Evolutionary conservation across 1,140 invertebrate species (phyloP), one percentile per base, ranked within the genome.

Genomic region (Penaeus chinensis): DNA sequence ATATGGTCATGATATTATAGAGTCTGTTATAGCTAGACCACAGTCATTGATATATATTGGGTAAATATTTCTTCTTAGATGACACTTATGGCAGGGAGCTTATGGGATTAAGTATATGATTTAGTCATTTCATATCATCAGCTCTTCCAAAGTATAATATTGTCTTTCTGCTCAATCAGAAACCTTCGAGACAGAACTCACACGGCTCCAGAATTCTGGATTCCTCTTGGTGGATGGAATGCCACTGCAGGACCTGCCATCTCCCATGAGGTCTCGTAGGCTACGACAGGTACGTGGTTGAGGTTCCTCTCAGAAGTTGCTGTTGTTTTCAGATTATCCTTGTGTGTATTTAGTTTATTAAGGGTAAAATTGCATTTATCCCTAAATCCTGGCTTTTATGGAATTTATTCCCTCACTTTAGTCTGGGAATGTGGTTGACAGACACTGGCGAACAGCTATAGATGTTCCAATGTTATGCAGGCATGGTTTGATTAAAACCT

Each of bases 141-240:
- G 11, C 37, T 27, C 13, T 37, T 8, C 13, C 24, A 47, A 79
- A 24, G 2, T 62, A n/a, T n/a, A 11, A 61, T 24, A 66, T 62
- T 22, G 65, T 81, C 60, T 87, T 54, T 61, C 83, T 69, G 10
- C 47, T 79, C 10, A 27, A 10, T 27, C 84, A 90, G 90, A 90
- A 87, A 87, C 85, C 27, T 90, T 90, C 65, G 90, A 90, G 88
- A 81, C 60, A 13, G 85, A 90, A 65, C 77, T 90, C 65, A 76
- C 63, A 20, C 88, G 88, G 2, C 77, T 90, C 8, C 90, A 89
- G 62, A 83, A 89, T 76, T 84, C 88, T 24, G 90, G 90, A 18
- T 90, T 90, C 82, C 20, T 84, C 32, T 80, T 90, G 27, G 69
- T 89, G 18, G 90, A 89, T 66, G 90, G 90, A 19, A 90, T 85